Conservation (phyloP, 2,888 invertebrate genomes). For the Netelia virgata region DNA sequence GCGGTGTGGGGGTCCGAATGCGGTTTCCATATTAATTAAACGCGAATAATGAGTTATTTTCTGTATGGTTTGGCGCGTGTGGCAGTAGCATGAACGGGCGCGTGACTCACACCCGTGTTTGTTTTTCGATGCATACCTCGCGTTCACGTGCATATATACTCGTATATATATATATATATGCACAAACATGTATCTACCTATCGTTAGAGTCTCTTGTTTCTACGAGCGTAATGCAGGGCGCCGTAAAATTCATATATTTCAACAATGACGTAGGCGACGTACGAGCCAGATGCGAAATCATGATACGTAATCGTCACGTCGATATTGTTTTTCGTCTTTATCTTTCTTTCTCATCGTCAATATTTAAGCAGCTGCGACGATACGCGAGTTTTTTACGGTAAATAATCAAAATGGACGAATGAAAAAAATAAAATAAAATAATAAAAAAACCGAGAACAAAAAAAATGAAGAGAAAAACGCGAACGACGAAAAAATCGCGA, state of each 20-base stretch:
- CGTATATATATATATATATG: background rate
- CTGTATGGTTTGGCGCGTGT: constrained; percentile 71
- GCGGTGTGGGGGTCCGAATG: constrained; percentile 44
- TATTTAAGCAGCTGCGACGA: background rate
- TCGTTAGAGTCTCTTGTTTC: constrained; percentile 30
- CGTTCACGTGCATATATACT: constrained; percentile 17
- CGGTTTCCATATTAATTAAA: constrained; percentile 77
- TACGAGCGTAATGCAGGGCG: constrained; percentile 14
- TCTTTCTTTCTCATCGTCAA: background rate
- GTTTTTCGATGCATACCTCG: constrained; percentile 46
- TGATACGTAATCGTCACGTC: constrained; percentile 16
- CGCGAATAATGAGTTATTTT: constrained; percentile 79
- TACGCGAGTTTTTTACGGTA: constrained; percentile 8
- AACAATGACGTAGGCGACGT: constrained; percentile 28
- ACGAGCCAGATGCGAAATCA: constrained; percentile 28
- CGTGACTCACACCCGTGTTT: constrained; percentile 17
- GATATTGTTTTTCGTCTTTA: constrained; percentile 7
- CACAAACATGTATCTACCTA: background rate
- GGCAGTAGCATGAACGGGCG: constrained; percentile 41
- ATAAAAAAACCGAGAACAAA: background rate
- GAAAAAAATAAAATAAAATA: constrained; percentile 33
- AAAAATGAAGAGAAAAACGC: constrained; percentile 9
- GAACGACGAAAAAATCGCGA: constrained; percentile 31
- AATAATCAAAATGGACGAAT: constrained; percentile 32
- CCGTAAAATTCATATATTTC: constrained; percentile 50